Evolutionary conservation across 1,140 invertebrate species (phyloP), one percentile per base, ranked within the genome.

Genomic region (Himalopsyche phryganea): DNA sequence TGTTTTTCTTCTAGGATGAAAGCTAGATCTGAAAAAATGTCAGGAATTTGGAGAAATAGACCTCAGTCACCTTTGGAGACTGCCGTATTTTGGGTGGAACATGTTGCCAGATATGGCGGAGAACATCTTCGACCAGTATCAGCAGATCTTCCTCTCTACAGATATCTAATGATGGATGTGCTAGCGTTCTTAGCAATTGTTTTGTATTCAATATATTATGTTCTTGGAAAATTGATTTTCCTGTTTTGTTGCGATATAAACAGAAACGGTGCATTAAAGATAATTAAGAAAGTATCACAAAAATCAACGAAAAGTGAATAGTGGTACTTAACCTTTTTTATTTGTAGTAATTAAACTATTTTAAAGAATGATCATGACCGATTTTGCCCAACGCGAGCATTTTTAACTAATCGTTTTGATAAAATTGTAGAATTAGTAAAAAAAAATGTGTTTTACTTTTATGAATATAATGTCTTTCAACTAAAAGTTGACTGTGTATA

Each of bases 101-200:
- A 80, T 49, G 77, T 81, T 53, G 68, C 79, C 10, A 66, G 74
- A 32, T 75, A 79, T 11, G 67, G 73, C 18, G 79, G 78, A 2
- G 68, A 74, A 2, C 73, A 73, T 1, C 70, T 78, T n/a, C 65
- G 75, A 40, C 69, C 72, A 49, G 65, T 75, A 35, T 80, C 80
- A 51, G 69, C 78, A 5, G 71, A 78, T 38, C 68, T 83, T 42
- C 80, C 81, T 11, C 77, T 80, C 66, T 84, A 84, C 69, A 76
- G 83, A 63, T 83, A 83, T 64, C 69, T 81, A 9, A 77, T 85
- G 13, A 63, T 86, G 13, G 85, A 87, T 71, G 81, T 87, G 7
- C 71, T 84, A 46, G 67, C 72, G 4, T 76, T 78, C 60, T 57
- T 74, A 3, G 7, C 59, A 14, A 3, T 56, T 2, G 15, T 56